Evolutionary conservation across 1,140 invertebrate genomes (phyloP).

Genomic region (Ridgeia piscesae): DNA sequence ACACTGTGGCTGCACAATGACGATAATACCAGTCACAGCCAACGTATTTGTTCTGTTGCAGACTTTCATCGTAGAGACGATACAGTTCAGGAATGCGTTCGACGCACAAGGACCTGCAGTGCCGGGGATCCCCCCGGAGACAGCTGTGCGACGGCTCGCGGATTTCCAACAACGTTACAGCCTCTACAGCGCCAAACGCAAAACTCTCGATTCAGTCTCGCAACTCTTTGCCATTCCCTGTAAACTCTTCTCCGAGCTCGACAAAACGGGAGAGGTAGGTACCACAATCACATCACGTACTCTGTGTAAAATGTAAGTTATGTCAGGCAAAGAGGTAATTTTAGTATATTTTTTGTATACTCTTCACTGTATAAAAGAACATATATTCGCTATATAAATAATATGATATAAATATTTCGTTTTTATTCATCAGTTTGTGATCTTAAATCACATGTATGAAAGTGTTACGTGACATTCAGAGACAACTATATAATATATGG

Average conservation of each 20-base stretch:
- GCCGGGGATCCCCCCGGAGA: conserved; percentile 52
- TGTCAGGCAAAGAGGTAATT: not conserved
- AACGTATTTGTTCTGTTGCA: conserved; percentile 35
- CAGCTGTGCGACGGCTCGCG: conserved; percentile 51
- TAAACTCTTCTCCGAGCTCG: conserved; percentile 56
- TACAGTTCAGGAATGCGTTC: conserved; percentile 59
- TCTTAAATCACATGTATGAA: not conserved
- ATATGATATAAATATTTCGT: not conserved
- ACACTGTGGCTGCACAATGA: no score
- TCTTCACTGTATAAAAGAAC: not conserved
- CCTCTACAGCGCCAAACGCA: conserved; percentile 51
- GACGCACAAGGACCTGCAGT: conserved; percentile 57
- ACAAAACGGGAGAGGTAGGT: conserved; percentile 54
- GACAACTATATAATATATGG: no score
- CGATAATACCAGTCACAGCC: no score
- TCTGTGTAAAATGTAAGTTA: not conserved
- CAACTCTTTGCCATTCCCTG: conserved; percentile 56
- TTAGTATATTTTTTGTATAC: not conserved
- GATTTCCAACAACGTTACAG: conserved; percentile 54
- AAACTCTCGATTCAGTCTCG: conserved; percentile 57
- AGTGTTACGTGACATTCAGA: no score
- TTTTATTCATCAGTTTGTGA: no score
- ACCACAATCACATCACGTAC: not conserved
- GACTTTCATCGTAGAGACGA: conserved; percentile 59
- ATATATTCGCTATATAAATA: not conserved